Conservation (phyloP, 2,113 vertebrate genomes). For the Eubucco bourcierii region DNA sequence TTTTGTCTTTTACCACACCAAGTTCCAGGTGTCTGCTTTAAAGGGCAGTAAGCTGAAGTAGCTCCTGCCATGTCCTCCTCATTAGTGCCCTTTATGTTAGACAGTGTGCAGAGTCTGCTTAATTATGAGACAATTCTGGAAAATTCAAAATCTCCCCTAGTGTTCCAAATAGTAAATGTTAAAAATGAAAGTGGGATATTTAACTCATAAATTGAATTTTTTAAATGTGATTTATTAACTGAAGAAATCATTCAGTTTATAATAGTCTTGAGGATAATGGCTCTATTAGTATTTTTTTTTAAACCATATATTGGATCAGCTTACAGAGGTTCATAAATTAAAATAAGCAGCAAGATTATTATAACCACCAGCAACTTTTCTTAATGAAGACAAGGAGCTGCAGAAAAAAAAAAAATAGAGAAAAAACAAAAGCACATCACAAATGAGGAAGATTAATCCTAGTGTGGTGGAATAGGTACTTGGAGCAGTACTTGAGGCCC, state of each 20-base stretch:
- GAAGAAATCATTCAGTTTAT: neutral
- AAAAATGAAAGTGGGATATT: neutral
- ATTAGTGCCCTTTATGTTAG: neutral
- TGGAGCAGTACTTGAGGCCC: neutral
- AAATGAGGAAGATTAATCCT: neutral
- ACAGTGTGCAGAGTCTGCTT: neutral
- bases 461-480: fast-evolving
- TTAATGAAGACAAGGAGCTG: neutral
- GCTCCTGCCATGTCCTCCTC: neutral
- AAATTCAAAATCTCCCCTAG: neutral
- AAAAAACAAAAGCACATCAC: neutral
- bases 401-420: neutral
- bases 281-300: neutral
- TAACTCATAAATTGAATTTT: neutral
- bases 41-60: neutral
- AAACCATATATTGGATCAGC: neutral
- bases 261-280: neutral
- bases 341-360: neutral
- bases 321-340: neutral
- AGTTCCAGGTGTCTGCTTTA: neutral
- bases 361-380: neutral
- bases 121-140: neutral
- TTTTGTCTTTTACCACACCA: neutral
- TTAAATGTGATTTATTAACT: neutral
- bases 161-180: neutral